Evolutionary conservation across 2,888 invertebrate genomes (phyloP), one percentile per base, ranked within the genome.

Genomic region (Eristalis intricaria): DNA sequence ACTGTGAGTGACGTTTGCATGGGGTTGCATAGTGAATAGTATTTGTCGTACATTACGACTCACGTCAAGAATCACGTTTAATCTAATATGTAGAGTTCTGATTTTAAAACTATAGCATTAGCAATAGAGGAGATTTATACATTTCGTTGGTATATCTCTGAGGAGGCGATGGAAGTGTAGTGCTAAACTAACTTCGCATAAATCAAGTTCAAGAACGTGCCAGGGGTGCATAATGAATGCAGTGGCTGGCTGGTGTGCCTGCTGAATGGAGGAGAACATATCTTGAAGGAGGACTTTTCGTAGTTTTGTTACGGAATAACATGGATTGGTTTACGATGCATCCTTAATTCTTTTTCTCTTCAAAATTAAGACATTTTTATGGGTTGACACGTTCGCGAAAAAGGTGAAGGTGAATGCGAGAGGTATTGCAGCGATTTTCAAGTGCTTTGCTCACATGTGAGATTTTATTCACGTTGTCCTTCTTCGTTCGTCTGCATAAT

Each of bases 151-250:
- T 19, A 19, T 2, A 50, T 50, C 50, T 50, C 50, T 8, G 50
- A 50, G 19, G 19, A 19, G n/a, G 32, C 38, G 35, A n/a, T n/a
- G 22, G 29, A 40, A 56, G 63, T 63, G 35, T 19, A 43, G 29
- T 26, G 71, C 50, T 77, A 35, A 69, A 63, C 63, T 77, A 26
- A 63, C 23, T 77, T 69, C 63, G 63, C 15, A 69, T 77, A 69
- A 77, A 77, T 77, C 77, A 77, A 63, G 77, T 77, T 69, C 35
- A 19, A 50, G 63, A 77, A 69, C 77, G 77, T 77, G 77, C 77
- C 50, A 26, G 56, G 61, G 38, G 69, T 63, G 40, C 63, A 11
- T 26, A 63, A 63, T 38, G 68, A 69, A 63, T 69, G 26, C 40
- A 40, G 60, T 40, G 38, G 22, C 29, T 66, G 4, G 26, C 35